Base-by-base conservation (phyloP, 2,113 vertebrate species). In the Xerus inauris region DNA sequence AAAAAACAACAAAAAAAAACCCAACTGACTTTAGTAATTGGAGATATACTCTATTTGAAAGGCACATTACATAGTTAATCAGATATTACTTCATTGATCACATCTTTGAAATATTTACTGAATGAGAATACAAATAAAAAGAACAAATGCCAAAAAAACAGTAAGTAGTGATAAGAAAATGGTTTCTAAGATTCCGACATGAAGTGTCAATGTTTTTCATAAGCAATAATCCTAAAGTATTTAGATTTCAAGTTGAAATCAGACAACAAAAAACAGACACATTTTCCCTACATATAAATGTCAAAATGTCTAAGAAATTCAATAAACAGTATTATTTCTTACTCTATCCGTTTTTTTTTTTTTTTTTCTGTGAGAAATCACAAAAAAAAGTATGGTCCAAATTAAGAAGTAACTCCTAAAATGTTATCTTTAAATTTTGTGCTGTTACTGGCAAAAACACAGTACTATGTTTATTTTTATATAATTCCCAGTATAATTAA, bases 41-140 rank as follows among this genome's bases (percentile, higher is more conserved):
- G 19, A 89, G 59, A 89, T 57, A 91, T 1, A 72, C 17, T 91
- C 32, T 91, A 76, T 91, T 57, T 89, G 12, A 49, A 82, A 93
- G 16, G 47, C 62, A 89, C 96, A 91, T 94, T 91, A 94, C 77
- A 45, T 88, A n/a, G 35, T 73, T 84, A 89, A 96, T 77, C 83
- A 86, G 95, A 89, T 82, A 49, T 1, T 76, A 67, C 17, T 91
- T 93, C 26, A 77, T 8, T 73, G 26, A 92, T 35, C n/a, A 72
- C 62, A 94, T 79, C 26, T 79, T 67, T 47, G n/a, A 93, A 85
- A 73, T 51, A 62, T 59, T 91, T 89, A 54, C 69, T 92, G 54
- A 73, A 28, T 76, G 40, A 6, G 13, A 92, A 14, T 75, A 97
- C 45, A 85, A 85, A 96, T 20, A 67, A 87, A 76, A 91, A 28